Evolutionary conservation across 30 jellyfish, hydroid and myxozoan species (phyloP), one percentile per base, ranked within the genome.

Genomic region (Calvadosia cruxmelitensis): DNA sequence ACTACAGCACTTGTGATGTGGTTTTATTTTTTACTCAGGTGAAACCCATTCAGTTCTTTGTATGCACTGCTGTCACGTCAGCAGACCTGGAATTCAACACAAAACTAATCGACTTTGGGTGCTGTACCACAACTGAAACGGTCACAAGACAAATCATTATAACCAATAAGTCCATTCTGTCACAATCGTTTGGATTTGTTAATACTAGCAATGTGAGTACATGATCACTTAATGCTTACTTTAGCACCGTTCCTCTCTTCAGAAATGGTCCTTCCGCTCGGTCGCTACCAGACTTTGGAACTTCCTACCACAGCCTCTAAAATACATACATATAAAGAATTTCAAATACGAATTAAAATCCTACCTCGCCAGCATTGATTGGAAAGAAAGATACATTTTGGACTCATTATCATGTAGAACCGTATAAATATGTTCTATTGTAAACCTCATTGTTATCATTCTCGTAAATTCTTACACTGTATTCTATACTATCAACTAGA

Each of bases 121-220:
- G 1, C 52, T 89, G 98, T 72, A 89, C 95, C 25, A 74, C 81
- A 1, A 68, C 67, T 66, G 98, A 89, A 61, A 53, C 93, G 1
- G 98, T 89, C 33, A 62, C 77, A 15, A 75, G 69, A 20, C 72
- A 91, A 7, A 64, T 89, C 20, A 64, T 34, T 33, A 66, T 89
- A 25, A 62, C 70, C 26, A 89, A 89, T 64, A 89, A 64, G 69
- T 89, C 98, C 12, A 81, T 89, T 2, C 76, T 89, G 36, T 75
- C 98, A 0, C 98, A 89, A 29, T 85, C 83, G 0, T 89, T 72
- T 73, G 98, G 95, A n/a, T 89, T 89, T 51, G 93, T 76, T 27
- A 76, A 83, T 13, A 64, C 86, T 26, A 93, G 95, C 0, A 95
- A 89, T 85, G 98, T 89, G 27, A 48, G 77, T 53, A 27, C 35